Evolutionary conservation across 2,888 invertebrate genomes (phyloP).

Genomic region (Lasioglossum villosulum): DNA sequence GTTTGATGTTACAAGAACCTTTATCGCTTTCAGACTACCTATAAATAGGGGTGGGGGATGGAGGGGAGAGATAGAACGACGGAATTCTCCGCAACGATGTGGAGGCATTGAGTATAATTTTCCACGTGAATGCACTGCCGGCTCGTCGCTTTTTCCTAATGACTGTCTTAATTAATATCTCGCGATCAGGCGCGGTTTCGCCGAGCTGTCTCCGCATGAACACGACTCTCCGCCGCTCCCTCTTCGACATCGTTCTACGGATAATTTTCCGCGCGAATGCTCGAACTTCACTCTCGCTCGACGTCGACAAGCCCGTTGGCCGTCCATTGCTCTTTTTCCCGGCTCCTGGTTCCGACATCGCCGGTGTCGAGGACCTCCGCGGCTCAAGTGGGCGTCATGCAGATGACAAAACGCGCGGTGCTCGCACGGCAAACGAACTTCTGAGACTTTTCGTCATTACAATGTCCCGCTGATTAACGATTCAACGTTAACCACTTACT

Average conservation of each 20-base stretch:
- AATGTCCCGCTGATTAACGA: background rate
- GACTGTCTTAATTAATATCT: constrained; percentile 68
- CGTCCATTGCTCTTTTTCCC: constrained; percentile 41
- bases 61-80: background rate
- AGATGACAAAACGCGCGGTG: constrained; percentile 21
- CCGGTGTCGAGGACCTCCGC: constrained; percentile 29
- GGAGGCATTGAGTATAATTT: constrained; percentile 56
- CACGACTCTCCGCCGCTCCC: constrained; percentile 35
- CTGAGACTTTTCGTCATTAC: background rate
- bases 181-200: constrained; percentile 38
- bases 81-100: constrained; percentile 30
- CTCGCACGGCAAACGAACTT: background rate
- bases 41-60: background rate
- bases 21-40: constrained; percentile 25
- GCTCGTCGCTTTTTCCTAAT: constrained; percentile 63
- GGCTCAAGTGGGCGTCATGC: background rate
- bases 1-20: background rate
- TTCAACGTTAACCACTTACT: background rate
- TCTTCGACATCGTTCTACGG: constrained; percentile 37
- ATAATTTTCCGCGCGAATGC: constrained; percentile 70
- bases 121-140: constrained; percentile 49
- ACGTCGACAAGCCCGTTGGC: constrained; percentile 29
- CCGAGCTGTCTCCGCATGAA: constrained; percentile 40
- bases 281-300: constrained; percentile 39
- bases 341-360: constrained; percentile 45